Percentiles rank a stretch among this genome's conserved stretches.
phyloP scores from a whole-genome alignment of 2,113 vertebrate genomes.

The human region DNA sequence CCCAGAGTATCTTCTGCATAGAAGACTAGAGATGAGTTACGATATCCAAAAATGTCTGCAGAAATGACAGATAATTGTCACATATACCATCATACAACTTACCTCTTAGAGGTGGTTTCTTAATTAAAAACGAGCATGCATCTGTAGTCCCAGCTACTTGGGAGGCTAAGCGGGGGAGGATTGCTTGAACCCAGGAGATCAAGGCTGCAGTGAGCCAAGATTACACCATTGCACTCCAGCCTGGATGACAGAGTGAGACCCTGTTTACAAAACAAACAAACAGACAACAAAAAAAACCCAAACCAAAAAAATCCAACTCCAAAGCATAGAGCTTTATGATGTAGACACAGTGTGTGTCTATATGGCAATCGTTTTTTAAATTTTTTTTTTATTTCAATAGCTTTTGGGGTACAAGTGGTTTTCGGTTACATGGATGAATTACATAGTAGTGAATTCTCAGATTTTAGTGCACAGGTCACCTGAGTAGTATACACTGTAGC shows the following conservation, averaged over 20 bases:
- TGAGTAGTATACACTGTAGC: no score
- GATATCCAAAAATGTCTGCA: conserved; percentile 47
- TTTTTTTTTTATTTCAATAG: neutral
- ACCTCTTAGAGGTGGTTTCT: neutral
- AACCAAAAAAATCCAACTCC: neutral
- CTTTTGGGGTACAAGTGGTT: no score
- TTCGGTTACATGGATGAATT: no score
- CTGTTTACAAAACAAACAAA: no score
- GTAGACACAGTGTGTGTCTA: neutral
- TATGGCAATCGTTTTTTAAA: neutral
- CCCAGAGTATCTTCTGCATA: conserved; percentile 27
- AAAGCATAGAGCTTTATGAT: neutral
- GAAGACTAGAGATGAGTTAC: conserved; percentile 21
- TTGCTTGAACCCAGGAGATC: no score
- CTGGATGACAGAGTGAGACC: no score
- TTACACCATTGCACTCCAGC: no score
- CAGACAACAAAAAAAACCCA: neutral
- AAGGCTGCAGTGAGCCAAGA: no score
- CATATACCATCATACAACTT: neutral
- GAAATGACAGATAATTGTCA: conserved; percentile 35
- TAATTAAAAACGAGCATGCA: neutral
- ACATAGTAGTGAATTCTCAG: no score
- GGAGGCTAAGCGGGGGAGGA: no score
- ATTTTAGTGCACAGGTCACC: no score
- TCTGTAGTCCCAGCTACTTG: no score